Evolutionary conservation across 2,888 invertebrate species (phyloP).

Genomic region (Drosophila percnosoma): DNA sequence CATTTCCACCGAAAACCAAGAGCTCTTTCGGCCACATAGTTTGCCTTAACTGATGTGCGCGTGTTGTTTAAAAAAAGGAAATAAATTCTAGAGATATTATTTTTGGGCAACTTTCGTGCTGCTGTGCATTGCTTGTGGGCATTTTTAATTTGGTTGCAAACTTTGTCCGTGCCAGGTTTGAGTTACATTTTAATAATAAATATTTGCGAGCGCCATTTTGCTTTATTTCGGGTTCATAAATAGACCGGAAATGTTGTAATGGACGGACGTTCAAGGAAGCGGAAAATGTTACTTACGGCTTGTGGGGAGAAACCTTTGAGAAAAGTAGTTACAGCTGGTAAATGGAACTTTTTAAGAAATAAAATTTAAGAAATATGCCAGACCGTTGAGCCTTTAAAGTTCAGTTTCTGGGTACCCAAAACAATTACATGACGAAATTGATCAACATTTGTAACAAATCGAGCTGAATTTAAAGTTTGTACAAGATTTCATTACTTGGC

Average conservation of each 20-base stretch:
- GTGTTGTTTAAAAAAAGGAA: slow-evolving; percentile 31
- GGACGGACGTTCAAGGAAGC: slow-evolving; percentile 48
- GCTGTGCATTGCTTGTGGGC: slow-evolving; percentile 51
- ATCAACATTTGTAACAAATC: slow-evolving; percentile 21
- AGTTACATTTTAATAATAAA: slow-evolving; percentile 76
- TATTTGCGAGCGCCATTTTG: slow-evolving; percentile 42
- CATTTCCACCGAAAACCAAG: slow-evolving; percentile 14
- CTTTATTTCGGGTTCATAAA: slow-evolving; percentile 47
- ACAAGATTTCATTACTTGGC: slow-evolving; percentile 15
- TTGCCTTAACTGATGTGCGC: slow-evolving; percentile 32
- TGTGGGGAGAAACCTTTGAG: slow-evolving; percentile 4
- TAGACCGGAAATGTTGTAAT: slow-evolving; percentile 66
- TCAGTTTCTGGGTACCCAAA: slow-evolving; percentile 5
- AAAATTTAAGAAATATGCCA: background rate
- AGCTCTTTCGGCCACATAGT: slow-evolving; percentile 46
- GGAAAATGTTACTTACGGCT: slow-evolving; percentile 25
- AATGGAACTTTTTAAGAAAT: slow-evolving; percentile 19
- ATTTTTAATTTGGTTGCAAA: slow-evolving; percentile 71
- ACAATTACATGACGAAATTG: slow-evolving; percentile 11
- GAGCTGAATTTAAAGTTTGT: slow-evolving; percentile 38
- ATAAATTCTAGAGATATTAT: slow-evolving; percentile 47
- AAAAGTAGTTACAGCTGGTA: slow-evolving; percentile 10
- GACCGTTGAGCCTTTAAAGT: background rate
- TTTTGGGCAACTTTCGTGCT: slow-evolving; percentile 59
- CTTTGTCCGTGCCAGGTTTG: slow-evolving; percentile 53